Conservation (phyloP, 2,888 invertebrate genomes). For the Gryllus longicercus region DNA sequence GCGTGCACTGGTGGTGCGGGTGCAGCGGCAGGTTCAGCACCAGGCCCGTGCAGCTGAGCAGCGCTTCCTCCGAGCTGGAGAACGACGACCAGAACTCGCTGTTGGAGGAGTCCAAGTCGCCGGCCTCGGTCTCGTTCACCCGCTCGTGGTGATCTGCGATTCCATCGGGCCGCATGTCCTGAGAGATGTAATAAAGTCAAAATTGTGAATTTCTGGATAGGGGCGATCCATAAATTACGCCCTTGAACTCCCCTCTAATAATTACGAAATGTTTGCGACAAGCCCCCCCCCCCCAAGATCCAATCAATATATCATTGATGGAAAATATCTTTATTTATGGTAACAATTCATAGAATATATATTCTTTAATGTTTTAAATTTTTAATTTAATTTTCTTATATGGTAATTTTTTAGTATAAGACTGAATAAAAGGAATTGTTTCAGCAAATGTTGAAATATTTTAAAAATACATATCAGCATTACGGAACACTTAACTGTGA, state of each 20-base stretch:
- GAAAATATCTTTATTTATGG: too few relatives aligned
- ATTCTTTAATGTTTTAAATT: too few relatives aligned
- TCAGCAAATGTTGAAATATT: not conserved
- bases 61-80: slow-evolving; percentile 74
- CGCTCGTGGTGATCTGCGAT: slow-evolving; percentile 61
- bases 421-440: not conserved
- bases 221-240: too few relatives aligned
- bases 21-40: slow-evolving; percentile 68
- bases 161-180: slow-evolving; percentile 60
- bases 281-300: too few relatives aligned
- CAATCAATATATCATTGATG: too few relatives aligned
- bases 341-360: too few relatives aligned
- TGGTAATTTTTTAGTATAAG: not conserved
- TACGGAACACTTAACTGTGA: too few relatives aligned
- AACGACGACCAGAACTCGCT: slow-evolving; percentile 79
- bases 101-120: slow-evolving; percentile 65
- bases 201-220: too few relatives aligned
- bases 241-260: too few relatives aligned
- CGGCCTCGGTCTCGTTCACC: slow-evolving; percentile 59
- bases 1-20: slow-evolving; percentile 58
- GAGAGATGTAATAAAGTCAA: slow-evolving; percentile 33
- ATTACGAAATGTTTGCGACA: too few relatives aligned
- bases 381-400: too few relatives aligned
- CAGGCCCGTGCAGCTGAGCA: slow-evolving; percentile 69
- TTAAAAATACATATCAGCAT: not conserved